phyloP scores from a whole-genome alignment of 2,888 invertebrate species.

The Orthonevra nobilis region DNA sequence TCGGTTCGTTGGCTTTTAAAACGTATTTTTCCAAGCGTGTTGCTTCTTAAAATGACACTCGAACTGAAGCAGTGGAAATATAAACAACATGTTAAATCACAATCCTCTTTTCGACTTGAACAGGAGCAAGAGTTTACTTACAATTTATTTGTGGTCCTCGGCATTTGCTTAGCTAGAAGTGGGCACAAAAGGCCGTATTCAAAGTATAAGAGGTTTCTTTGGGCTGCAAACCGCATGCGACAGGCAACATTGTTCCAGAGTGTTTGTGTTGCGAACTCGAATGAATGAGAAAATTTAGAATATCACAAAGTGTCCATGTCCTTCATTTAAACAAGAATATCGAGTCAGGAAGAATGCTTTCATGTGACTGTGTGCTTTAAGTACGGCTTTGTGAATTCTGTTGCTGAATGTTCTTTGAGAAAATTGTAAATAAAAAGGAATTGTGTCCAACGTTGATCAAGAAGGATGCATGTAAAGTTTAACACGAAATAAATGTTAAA shows the following conservation, averaged over 20 bases:
- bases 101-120: slow-evolving; percentile 63
- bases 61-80: slow-evolving; percentile 19
- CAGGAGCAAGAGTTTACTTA: slow-evolving; percentile 66
- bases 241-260: slow-evolving; percentile 55
- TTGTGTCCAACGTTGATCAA: slow-evolving; percentile 47
- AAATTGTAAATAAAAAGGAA: slow-evolving; percentile 6
- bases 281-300: slow-evolving; percentile 65
- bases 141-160: slow-evolving; percentile 65
- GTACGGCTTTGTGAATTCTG: slow-evolving; percentile 20
- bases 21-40: not conserved
- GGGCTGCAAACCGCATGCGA: slow-evolving; percentile 49
- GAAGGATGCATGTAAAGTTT: no score
- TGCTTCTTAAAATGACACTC: slow-evolving; percentile 17
- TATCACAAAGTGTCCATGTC: slow-evolving; percentile 57
- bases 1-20: slow-evolving; percentile 30
- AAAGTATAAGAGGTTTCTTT: slow-evolving; percentile 30
- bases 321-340: slow-evolving; percentile 39
- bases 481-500: slow-evolving; percentile 45
- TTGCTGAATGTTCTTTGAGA: not conserved
- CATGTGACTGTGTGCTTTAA: slow-evolving; percentile 1
- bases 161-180: slow-evolving; percentile 38
- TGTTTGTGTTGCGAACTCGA: slow-evolving; percentile 65
- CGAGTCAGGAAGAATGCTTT: not conserved
- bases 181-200: slow-evolving; percentile 18
- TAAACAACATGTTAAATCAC: slow-evolving; percentile 58